Percentiles rank a stretch among this genome's conserved stretches.
These are phyloP conservation scores for Melieria crassipennis DNA, from an alignment of 2,888 invertebrate genomes.

Conservation along the genomic window DNA sequence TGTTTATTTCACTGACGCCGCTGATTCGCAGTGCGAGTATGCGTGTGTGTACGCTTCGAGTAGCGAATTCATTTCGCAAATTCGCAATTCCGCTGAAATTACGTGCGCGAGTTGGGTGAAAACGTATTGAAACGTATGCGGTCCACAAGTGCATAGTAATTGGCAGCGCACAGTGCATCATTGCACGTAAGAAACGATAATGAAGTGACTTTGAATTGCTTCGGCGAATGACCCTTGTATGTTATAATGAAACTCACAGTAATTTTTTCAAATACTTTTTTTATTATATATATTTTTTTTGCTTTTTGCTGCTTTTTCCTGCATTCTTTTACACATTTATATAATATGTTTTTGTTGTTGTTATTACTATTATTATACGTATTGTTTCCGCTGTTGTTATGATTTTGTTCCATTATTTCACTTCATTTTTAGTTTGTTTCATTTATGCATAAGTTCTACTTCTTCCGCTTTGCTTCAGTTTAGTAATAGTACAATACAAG, in stretches of 20 bases:
- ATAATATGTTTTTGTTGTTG: constrained; percentile 36
- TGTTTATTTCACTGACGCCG: no score
- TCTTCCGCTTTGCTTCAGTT: neutral
- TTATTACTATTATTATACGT: constrained; percentile 19
- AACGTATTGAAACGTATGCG: no score
- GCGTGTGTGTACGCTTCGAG: no score
- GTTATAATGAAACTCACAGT: neutral
- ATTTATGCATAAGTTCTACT: no score
- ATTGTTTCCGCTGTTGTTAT: constrained; percentile 4
- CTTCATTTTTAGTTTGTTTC: constrained; percentile 1
- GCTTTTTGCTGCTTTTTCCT: constrained; percentile 28
- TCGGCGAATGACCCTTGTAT: neutral
- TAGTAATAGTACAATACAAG: neutral
- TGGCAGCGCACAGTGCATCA: no score
- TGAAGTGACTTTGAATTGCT: neutral
- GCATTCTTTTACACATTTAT: constrained; percentile 39
- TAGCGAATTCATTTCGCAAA: no score
- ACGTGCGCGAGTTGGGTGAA: no score
- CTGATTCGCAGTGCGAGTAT: no score
- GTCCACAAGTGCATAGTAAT: no score
- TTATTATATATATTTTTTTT: constrained; percentile 27
- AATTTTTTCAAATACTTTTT: constrained; percentile 18
- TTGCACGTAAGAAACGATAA: neutral
- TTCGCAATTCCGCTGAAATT: no score
- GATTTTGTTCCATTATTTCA: neutral